Base-by-base conservation (phyloP, 2,113 vertebrate genomes). In the Cynoglossus semilaevis region DNA sequence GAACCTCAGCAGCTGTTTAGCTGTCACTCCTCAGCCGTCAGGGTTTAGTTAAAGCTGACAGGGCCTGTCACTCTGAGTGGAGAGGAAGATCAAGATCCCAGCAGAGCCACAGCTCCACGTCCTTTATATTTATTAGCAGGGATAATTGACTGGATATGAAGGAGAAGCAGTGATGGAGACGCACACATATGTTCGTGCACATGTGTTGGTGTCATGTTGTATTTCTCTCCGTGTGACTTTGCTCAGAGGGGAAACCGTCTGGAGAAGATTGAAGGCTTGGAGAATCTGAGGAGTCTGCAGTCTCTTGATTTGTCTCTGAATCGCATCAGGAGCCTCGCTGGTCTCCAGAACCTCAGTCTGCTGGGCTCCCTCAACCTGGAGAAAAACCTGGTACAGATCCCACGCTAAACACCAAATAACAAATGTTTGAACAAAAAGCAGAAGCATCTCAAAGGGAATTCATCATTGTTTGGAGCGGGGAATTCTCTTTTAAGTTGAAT, bases 291-390 rank as follows among this genome's bases (percentile, higher is more conserved):
- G 79, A 48, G 7, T 14, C 88, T 99, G 1, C 91, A 85, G 76
- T 72, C 80, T 1, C 60, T 99, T 29, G 93, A 98, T 63, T 76
- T 98, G 84, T 94, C 94, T 19, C 50, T 70, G 38, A 99, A 99
- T 85, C 80, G 79, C 63, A 94, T 98, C 63, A 84, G 66, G 12
- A 90, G 86, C 37, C 87, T 98, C 11, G 79, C 87, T 49, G 96
- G 96, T 18, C 82, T 99, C 47, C 88, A 93, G 67, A 88, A 67
- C 7, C 92, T 95, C 0, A 57, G 86, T 11, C 68, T 92, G 0
- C 81, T 99, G 12, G 88, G 92, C 72, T 51, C 48, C 7, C 74
- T 98, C 74, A 86, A 94, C 84, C 82, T 99, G 1, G 88, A 98
- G 62, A 79, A 89, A 5, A 99, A 99, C 80, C 87, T 92, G 94